These are phyloP conservation scores for Penaeus chinensis DNA, from an alignment of 1,140 invertebrate genomes.

Conservation along the genomic window DNA sequence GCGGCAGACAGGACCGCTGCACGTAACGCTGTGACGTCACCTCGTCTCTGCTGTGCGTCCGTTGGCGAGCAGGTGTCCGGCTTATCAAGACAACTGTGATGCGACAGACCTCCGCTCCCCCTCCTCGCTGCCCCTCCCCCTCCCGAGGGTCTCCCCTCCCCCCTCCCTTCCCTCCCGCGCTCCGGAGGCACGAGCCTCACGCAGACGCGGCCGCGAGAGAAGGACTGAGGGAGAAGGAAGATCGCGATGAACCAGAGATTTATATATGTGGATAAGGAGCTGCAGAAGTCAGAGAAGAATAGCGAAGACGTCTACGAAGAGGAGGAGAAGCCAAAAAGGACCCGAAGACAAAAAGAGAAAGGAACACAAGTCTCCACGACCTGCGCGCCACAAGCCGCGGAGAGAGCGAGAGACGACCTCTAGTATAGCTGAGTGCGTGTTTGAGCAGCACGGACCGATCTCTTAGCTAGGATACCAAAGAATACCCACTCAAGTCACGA, in stretches of 20 bases:
- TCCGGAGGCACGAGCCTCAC: no score
- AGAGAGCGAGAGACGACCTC: conserved; percentile 5
- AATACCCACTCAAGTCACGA: conserved; percentile 53
- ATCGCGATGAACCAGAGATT: no score
- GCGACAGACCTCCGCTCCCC: neutral
- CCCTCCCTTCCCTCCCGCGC: no score
- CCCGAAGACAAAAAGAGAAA: neutral
- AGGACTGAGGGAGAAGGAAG: no score
- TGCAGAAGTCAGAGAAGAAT: no score
- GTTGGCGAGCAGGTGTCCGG: conserved; percentile 1
- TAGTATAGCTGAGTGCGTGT: conserved; percentile 40
- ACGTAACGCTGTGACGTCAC: conserved; percentile 36
- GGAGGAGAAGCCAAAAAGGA: neutral
- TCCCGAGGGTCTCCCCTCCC: no score
- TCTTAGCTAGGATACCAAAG: conserved; percentile 62
- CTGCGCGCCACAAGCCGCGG: neutral
- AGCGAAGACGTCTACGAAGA: neutral
- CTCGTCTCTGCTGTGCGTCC: conserved; percentile 1
- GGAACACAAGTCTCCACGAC: neutral
- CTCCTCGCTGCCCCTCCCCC: neutral
- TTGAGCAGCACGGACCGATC: conserved; percentile 58
- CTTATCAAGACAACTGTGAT: conserved; percentile 12
- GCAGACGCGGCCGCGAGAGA: no score
- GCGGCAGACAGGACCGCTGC: conserved; percentile 53
- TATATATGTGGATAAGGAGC: no score